Conservation (phyloP, 2,113 vertebrate species). For the Pituophis catenifer region DNA sequence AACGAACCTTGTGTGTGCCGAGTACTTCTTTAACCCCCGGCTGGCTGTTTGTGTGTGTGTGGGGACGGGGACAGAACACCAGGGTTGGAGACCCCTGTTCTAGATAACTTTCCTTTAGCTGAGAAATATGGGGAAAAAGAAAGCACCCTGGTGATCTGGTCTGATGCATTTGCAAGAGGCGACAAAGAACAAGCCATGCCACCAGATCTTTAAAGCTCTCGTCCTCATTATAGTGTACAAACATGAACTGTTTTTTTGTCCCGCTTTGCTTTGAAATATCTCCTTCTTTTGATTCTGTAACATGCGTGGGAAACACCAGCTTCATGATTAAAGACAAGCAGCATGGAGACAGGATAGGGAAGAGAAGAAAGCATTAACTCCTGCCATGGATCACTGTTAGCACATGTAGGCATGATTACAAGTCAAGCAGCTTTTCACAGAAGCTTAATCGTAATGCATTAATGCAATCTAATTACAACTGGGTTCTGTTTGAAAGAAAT, state of each 20-base stretch:
- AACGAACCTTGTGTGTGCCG: too few relatives aligned
- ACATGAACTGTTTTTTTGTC: neutral
- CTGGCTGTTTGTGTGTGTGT: too few relatives aligned
- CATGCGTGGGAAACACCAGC: neutral
- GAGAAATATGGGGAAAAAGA: neutral
- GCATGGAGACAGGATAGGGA: neutral
- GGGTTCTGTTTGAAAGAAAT: constrained; percentile 48
- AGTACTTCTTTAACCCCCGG: too few relatives aligned
- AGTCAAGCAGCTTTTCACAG: constrained; percentile 37
- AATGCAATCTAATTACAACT: constrained; percentile 34
- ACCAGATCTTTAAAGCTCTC: neutral
- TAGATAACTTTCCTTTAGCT: neutral
- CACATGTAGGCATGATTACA: constrained; percentile 40
- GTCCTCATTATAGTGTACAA: neutral
- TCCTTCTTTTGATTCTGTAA: neutral
- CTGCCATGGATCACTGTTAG: constrained; percentile 19
- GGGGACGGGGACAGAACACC: too few relatives aligned
- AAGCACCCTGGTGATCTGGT: neutral
- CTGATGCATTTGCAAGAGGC: neutral
- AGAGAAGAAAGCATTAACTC: neutral
- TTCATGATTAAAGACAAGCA: neutral
- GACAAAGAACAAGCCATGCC: neutral
- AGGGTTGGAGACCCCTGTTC: too few relatives aligned
- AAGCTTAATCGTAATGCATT: constrained; percentile 22
- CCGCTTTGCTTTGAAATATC: constrained; percentile 1